Percentiles rank a stretch among this genome's conserved stretches.
These are phyloP conservation scores for Mesocricetus auratus DNA, from an alignment of 2,113 vertebrate genomes.

Conservation along the genomic window DNA sequence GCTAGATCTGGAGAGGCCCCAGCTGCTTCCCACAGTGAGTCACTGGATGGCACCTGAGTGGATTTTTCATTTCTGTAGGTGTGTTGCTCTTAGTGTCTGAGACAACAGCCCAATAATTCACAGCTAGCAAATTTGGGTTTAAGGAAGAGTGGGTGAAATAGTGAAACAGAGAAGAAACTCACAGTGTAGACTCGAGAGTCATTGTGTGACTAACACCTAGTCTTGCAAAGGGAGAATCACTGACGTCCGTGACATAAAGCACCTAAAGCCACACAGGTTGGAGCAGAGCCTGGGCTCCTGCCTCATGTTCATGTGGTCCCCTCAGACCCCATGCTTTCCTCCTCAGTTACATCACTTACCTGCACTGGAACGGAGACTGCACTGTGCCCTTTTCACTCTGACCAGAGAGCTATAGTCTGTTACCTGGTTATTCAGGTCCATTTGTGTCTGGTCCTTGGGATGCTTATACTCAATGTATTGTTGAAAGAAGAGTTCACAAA, in stretches of 20 bases:
- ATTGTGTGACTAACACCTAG: not conserved
- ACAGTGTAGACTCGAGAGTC: not conserved
- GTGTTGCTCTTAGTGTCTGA: not conserved
- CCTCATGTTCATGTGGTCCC: too few species aligned
- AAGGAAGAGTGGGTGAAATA: not conserved
- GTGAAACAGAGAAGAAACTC: constrained; percentile 8
- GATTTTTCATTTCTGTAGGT: not conserved
- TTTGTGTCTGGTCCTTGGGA: not conserved
- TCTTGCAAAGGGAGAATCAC: not conserved
- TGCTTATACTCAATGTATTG: constrained; percentile 8
- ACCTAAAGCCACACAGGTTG: not conserved
- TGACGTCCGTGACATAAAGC: not conserved
- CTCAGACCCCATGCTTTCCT: not conserved
- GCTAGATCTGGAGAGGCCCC: not conserved
- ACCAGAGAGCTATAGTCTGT: not conserved
- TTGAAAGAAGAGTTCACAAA: constrained; percentile 33
- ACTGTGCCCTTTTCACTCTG: not conserved
- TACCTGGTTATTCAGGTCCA: not conserved
- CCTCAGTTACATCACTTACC: not conserved
- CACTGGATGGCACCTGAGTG: not conserved
- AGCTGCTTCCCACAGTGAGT: not conserved
- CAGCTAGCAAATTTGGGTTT: not conserved
- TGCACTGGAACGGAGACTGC: not conserved
- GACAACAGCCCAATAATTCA: not conserved
- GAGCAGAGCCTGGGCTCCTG: not conserved